Conservation (phyloP, 2,797 vertebrate species). For the Sitta carolinensis region DNA sequence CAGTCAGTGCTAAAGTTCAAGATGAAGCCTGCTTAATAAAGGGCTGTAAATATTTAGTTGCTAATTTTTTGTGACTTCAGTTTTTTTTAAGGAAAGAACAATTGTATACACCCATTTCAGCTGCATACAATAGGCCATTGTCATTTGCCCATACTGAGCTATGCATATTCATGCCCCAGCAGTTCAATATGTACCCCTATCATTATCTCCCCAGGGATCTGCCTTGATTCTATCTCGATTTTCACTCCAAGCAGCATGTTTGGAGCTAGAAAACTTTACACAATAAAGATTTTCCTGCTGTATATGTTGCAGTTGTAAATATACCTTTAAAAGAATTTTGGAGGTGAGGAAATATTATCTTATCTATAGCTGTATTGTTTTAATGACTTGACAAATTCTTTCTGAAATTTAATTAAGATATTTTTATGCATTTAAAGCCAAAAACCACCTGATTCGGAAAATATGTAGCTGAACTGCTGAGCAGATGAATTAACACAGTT, state of each 20-base stretch:
- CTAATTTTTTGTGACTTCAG: too few relatives aligned
- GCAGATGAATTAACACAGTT: neutral
- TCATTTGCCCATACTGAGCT: neutral
- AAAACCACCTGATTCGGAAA: neutral
- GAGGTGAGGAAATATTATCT: neutral
- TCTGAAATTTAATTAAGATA: neutral
- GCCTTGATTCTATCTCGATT: rapidly evolving
- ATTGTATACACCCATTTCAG: neutral
- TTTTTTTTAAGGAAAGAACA: neutral
- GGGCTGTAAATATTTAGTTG: neutral
- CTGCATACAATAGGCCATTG: neutral
- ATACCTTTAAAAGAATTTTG: neutral
- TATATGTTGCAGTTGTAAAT: neutral
- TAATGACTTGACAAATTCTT: neutral
- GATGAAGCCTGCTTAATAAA: neutral
- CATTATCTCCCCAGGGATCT: neutral
- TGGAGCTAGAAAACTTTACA: neutral
- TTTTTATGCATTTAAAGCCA: neutral
- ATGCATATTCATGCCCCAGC: neutral
- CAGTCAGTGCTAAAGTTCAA: neutral
- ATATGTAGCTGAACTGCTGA: neutral
- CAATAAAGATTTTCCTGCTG: neutral
- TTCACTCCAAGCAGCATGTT: neutral
- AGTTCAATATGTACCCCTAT: neutral
- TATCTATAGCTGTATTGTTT: neutral